phyloP scores from a whole-genome alignment of 2,113 vertebrate species.

The Strix aluco region DNA sequence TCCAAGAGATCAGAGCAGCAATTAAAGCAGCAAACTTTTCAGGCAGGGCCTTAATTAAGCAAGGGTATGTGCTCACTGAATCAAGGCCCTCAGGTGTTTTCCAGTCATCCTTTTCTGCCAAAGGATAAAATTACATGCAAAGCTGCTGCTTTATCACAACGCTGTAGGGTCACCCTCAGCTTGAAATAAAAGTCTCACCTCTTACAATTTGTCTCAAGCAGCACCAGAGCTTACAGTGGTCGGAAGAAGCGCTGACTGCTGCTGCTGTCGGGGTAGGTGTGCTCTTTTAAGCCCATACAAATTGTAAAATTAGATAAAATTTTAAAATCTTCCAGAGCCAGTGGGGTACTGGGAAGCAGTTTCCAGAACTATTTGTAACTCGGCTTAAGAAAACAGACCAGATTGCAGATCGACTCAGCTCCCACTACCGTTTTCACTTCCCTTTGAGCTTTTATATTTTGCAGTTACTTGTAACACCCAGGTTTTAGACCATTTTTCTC shows the following conservation, averaged over 20 bases:
- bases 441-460: background rate
- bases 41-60: slow-evolving; percentile 18
- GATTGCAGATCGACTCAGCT: background rate
- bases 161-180: slow-evolving; percentile 36
- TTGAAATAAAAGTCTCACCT: background rate
- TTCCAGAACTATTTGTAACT: background rate
- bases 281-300: background rate
- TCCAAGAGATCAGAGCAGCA: slow-evolving; percentile 47
- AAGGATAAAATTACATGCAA: slow-evolving; percentile 4
- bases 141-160: background rate
- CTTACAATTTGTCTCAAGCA: background rate
- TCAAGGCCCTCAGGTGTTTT: slow-evolving; percentile 15
- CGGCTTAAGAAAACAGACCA: background rate
- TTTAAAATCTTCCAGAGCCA: background rate
- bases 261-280: background rate
- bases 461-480: background rate
- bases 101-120: background rate
- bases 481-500: background rate
- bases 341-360: background rate
- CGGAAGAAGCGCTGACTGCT: background rate
- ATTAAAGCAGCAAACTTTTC: slow-evolving; percentile 46
- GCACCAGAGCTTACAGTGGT: background rate
- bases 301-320: background rate
- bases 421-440: background rate
- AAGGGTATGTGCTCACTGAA: background rate